These are phyloP conservation scores for Philaethria dido DNA, from an alignment of 2,888 invertebrate species.

Conservation along the genomic window DNA sequence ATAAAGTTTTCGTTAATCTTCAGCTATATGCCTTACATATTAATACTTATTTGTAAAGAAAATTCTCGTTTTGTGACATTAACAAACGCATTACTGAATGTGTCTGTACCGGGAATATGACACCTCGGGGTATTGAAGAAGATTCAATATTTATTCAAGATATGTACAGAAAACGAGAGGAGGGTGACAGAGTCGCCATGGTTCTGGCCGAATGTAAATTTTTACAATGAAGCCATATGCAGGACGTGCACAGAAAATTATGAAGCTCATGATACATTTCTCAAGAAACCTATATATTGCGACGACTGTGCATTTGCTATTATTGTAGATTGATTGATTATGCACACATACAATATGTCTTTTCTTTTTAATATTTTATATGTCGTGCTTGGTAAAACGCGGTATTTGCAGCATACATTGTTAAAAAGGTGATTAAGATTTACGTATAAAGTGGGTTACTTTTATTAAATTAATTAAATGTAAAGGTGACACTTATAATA, in stretches of 20 bases:
- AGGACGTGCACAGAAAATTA: slow-evolving; percentile 70
- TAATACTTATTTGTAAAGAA: not conserved
- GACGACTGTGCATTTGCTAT: slow-evolving; percentile 64
- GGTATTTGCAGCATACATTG: not conserved
- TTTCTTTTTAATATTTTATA: slow-evolving; percentile 26
- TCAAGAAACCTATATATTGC: slow-evolving; percentile 68
- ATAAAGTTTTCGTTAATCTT: not conserved
- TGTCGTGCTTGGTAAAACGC: slow-evolving; percentile 21
- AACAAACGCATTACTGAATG: slow-evolving; percentile 52
- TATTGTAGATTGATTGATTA: slow-evolving; percentile 69
- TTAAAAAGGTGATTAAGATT: too few relatives aligned
- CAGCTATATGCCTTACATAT: not conserved
- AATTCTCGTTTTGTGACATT: slow-evolving; percentile 26
- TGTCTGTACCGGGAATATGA: slow-evolving; percentile 62
- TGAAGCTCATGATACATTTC: slow-evolving; percentile 69
- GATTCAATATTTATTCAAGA: slow-evolving; percentile 73
- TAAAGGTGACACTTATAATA: slow-evolving; percentile 30
- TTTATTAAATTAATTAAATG: slow-evolving; percentile 1
- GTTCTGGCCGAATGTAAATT: slow-evolving; percentile 79
- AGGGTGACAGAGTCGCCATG: slow-evolving; percentile 48
- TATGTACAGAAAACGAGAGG: slow-evolving; percentile 47
- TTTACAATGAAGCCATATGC: slow-evolving; percentile 78
- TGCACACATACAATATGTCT: slow-evolving; percentile 50
- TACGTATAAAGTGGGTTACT: too few relatives aligned
- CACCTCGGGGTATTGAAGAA: slow-evolving; percentile 71